A percentile compares a stretch with the other conserved stretches of the same genome.
Conservation (phyloP, 2,113 vertebrate genomes). For the Suricata suricatta region DNA sequence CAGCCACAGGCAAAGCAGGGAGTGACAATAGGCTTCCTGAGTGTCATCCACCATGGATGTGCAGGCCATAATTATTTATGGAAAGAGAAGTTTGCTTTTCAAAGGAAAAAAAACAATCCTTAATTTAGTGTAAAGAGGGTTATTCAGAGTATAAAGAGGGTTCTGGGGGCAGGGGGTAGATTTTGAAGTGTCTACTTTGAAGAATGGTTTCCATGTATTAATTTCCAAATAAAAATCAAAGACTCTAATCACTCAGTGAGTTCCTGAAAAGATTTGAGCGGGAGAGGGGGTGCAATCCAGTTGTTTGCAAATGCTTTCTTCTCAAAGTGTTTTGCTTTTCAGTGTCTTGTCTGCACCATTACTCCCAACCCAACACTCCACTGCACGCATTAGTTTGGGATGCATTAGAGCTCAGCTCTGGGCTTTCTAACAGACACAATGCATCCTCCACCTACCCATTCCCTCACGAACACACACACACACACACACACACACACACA, state of each 20-base stretch:
- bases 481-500: not conserved
- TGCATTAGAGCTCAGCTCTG: not conserved
- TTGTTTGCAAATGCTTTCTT: not conserved
- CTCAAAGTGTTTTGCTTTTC: not conserved
- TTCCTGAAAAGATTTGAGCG: not conserved
- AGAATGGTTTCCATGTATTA: not conserved
- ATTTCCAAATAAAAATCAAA: not conserved
- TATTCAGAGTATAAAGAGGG: not conserved
- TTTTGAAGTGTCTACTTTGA: not conserved
- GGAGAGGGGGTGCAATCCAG: fast-evolving
- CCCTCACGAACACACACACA: too few relatives aligned
- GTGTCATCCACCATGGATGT: not conserved
- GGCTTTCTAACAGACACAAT: not conserved
- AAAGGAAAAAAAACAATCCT: not conserved
- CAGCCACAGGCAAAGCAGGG: too few relatives aligned
- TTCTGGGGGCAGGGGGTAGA: not conserved
- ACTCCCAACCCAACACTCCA: fast-evolving
- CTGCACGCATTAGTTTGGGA: not conserved
- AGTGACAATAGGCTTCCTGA: not conserved
- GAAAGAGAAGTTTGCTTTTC: not conserved
- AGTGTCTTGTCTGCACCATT: not conserved
- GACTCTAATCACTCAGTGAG: not conserved
- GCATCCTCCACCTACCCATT: not conserved
- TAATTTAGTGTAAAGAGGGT: too few relatives aligned
- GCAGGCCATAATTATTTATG: not conserved